Evolutionary conservation across 2,113 vertebrate genomes (phyloP), one percentile per base, ranked within the genome.

Genomic region (Brachionichthys hirsutus): DNA sequence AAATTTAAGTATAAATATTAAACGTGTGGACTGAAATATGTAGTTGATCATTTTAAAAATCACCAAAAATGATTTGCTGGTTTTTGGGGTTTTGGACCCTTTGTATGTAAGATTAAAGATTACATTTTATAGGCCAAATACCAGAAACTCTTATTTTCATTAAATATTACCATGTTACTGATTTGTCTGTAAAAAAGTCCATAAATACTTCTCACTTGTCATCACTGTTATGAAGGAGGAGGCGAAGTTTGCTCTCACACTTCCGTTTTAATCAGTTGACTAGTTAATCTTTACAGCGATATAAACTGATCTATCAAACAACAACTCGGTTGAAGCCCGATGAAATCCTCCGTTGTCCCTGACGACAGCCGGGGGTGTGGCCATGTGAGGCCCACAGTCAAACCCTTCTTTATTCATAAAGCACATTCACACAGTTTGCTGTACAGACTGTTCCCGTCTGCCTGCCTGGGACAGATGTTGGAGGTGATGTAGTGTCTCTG

Each of bases 381-480:
- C 3, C 19, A 13, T 4, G 34, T 17, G 49, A 34, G 6, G 34
- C 17, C 36, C 16, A 38, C 51, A 38, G 16, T 38, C 1, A 3
- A 12, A 10, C 2, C 9, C 16, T 45, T 45, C n/a, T 45, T 9
- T 16, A 18, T 17, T 17, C 16, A 45, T 18, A 9, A 17, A 18
- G 12, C 12, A 8, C 14, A 22, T 13, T 6, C 13, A 8, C 20
- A 40, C n/a, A 34, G 0, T 6, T 6, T 7, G 7, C 41, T 53
- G 44, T 16, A 55, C 36, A 38, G 14, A 10, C 44, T n/a, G 49
- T 34, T 58, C 53, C 62, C 12, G 16, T 73, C 38, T 13, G 56
- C 4, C 57, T 16, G 15, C 30, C 24, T 52, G 34, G 13, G 73
- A 61, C 70, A 82, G 56, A 72, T 69, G 67, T 64, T 69, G 49